Percentiles rank a stretch among this genome's conserved stretches.
These are phyloP conservation scores for Minunthozetes semirufus DNA, from an alignment of 2,888 invertebrate species.

Conservation along the genomic window DNA sequence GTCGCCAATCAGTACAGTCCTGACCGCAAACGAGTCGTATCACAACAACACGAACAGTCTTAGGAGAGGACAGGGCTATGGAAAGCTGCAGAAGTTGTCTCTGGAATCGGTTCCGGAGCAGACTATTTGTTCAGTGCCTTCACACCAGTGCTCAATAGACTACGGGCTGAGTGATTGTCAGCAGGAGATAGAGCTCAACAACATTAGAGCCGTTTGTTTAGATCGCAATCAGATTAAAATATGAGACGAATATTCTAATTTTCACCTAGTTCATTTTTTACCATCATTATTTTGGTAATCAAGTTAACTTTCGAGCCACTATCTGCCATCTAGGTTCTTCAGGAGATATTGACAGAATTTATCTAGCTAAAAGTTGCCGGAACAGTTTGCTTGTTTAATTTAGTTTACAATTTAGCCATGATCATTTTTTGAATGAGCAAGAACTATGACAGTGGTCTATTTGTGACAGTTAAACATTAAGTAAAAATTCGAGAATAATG, in stretches of 20 bases:
- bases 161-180: neutral
- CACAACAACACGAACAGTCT: conserved; percentile 1
- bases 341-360: too few relatives aligned
- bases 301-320: too few relatives aligned
- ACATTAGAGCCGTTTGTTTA: neutral
- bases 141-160: conserved; percentile 14
- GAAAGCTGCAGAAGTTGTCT: neutral
- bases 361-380: too few relatives aligned
- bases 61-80: conserved; percentile 4
- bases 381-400: too few relatives aligned
- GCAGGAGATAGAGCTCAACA: neutral
- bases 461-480: too few relatives aligned
- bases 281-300: too few relatives aligned
- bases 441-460: too few relatives aligned
- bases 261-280: too few relatives aligned
- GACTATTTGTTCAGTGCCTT: conserved; percentile 18
- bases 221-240: conserved; percentile 6
- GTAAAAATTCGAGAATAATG: too few relatives aligned
- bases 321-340: too few relatives aligned
- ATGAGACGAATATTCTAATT: neutral
- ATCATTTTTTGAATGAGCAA: too few relatives aligned
- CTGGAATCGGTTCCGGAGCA: conserved; percentile 14
- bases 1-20: neutral
- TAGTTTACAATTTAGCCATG: too few relatives aligned
- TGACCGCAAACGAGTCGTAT: neutral